These are phyloP conservation scores for Melanostoma mellinum DNA, from an alignment of 2,888 invertebrate genomes.

Conservation along the genomic window DNA sequence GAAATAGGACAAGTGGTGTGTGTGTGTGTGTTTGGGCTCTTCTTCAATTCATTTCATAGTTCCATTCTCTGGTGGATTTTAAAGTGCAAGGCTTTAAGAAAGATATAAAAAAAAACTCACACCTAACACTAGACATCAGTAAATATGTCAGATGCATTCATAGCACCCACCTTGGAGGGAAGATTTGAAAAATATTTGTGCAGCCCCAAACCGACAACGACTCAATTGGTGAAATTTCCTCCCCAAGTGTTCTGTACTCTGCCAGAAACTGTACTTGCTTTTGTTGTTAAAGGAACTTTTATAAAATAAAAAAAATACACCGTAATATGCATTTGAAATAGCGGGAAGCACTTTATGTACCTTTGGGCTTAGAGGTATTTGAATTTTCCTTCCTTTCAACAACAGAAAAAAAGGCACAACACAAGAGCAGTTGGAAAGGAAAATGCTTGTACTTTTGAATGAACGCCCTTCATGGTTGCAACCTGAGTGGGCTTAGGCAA, in stretches of 20 bases:
- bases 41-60: constrained; percentile 21
- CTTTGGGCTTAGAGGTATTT: constrained; percentile 68
- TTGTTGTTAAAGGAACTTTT: constrained; percentile 33
- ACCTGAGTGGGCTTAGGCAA: constrained; percentile 35
- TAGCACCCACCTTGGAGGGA: constrained; percentile 35
- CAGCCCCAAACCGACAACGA: constrained; percentile 42
- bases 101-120: constrained; percentile 14
- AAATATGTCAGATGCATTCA: constrained; percentile 72
- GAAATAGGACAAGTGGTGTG: not conserved
- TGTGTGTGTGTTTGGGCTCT: constrained; percentile 20
- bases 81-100: constrained; percentile 27
- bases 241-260: constrained; percentile 32
- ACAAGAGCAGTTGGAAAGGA: constrained; percentile 16
- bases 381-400: constrained; percentile 41
- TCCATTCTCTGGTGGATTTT: constrained; percentile 31
- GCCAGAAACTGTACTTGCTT: constrained; percentile 31
- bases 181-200: constrained; percentile 36
- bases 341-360: constrained; percentile 63
- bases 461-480: constrained; percentile 43
- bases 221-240: constrained; percentile 61
- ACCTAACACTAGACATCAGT: constrained; percentile 39
- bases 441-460: constrained; percentile 46
- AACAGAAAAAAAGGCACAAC: constrained; percentile 1
- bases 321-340: constrained; percentile 57
- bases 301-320: not conserved